Base-by-base conservation (phyloP, 2,888 invertebrate species). In the Phengaris alcon region DNA sequence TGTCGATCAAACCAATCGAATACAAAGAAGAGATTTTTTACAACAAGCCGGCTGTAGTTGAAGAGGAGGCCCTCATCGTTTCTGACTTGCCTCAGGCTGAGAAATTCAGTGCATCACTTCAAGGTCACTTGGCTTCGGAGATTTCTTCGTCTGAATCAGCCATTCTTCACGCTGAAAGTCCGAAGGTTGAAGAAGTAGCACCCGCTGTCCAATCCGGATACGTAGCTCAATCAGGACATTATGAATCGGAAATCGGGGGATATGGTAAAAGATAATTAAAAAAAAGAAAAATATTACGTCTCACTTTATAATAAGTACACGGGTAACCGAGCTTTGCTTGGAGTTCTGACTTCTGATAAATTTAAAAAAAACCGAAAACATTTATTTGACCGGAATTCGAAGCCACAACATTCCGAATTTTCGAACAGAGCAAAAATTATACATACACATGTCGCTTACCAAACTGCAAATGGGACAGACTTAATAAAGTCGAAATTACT, bases 11-110 rank as follows among this genome's bases (percentile, higher is more conserved):
- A 15, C 48, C 51, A 13, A 12, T 48, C 44, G 15, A 48, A 51
- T 51, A 51, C 51, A 70, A 15, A 48, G 48, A 70, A 51, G 51
- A 70, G 6, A 51, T 70, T 51, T 69, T n/a, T 48, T 70, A 15
- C 15, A 51, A 70, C 70, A 48, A 70, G 22, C 48, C 15, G 15
- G 48, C 15, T 9, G 5, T 48, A 12, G 4, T 9, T n/a, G 69
- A 35, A 35, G 35, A 48, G 8, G 46, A 69, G 48, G 13, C 46
- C 8, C 48, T 9, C 8, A 8, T 48, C 8, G 9, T 48, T 48
- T 48, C 69, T 22, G 35, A 64, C 35, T 44, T 64, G 35, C 35
- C 72, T 22, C 52, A 64, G 64, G 64, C 64, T 44, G 64, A 64
- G 13, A 12, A 64, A 6, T 35, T 35, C 64, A 35, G 64, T 64